Percentiles rank a stretch among this genome's conserved stretches.
Evolutionary conservation across 2,888 invertebrate species (phyloP).

Genomic region (Atherix ibis): DNA sequence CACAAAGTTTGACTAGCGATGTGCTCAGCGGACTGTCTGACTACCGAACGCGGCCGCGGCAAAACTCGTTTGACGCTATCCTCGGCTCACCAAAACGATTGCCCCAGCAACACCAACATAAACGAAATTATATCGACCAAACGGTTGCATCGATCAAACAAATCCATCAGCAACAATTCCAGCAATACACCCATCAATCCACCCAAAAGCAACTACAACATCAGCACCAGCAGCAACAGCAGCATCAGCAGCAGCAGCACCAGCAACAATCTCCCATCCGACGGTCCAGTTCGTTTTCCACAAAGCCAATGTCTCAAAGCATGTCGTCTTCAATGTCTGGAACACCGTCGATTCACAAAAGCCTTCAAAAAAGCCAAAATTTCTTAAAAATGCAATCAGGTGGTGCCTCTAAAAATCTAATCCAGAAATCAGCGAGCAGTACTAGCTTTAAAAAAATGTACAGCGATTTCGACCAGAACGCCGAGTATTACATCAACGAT

Average conservation of each 20-base stretch:
- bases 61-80: constrained; percentile 28
- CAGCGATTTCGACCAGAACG: constrained; percentile 29
- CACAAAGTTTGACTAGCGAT: constrained; percentile 28
- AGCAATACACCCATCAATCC: too few relatives aligned
- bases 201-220: too few relatives aligned
- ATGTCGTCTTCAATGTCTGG: not conserved
- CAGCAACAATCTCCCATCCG: constrained; percentile 36
- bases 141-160: constrained; percentile 15
- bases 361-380: not conserved
- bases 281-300: constrained; percentile 51
- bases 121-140: constrained; percentile 16
- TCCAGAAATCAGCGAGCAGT: constrained; percentile 32
- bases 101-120: constrained; percentile 9
- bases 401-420: constrained; percentile 18
- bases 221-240: too few relatives aligned
- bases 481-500: constrained; percentile 32
- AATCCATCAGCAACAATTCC: too few relatives aligned
- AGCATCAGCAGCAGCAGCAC: constrained; percentile 9
- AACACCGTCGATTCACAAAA: not conserved
- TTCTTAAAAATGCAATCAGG: constrained; percentile 16
- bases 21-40: constrained; percentile 7
- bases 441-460: constrained; percentile 29
- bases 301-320: constrained; percentile 24
- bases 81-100: constrained; percentile 6
- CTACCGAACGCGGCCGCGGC: constrained; percentile 22